Evolutionary conservation across 2,797 vertebrate genomes (phyloP).

Genomic region (Rachycentron canadum): DNA sequence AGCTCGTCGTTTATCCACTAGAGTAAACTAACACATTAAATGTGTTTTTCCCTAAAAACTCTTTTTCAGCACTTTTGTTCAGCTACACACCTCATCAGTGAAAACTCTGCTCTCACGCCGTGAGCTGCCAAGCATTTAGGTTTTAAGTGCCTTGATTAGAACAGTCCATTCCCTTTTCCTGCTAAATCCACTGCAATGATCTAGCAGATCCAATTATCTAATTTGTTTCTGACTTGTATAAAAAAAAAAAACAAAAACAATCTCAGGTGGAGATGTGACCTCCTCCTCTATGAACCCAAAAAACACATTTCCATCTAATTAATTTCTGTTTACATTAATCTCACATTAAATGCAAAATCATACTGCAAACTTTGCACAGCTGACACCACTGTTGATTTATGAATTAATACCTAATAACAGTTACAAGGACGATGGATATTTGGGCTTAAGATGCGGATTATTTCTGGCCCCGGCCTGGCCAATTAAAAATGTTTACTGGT

Average conservation of each 20-base stretch:
- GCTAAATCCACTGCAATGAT: conserved; percentile 60
- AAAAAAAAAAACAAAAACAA: not conserved
- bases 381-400: conserved; percentile 66
- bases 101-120: conserved; percentile 8
- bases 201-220: conserved; percentile 58
- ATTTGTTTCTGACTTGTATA: conserved; percentile 47
- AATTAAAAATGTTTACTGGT: conserved; percentile 82
- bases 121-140: conserved; percentile 59
- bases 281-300: not conserved
- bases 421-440: conserved; percentile 63
- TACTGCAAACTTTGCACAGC: conserved; percentile 40
- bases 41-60: conserved; percentile 39
- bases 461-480: conserved; percentile 52
- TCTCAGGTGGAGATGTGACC: conserved; percentile 3
- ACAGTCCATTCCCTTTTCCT: conserved; percentile 42
- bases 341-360: conserved; percentile 40
- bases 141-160: conserved; percentile 66
- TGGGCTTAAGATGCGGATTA: conserved; percentile 69
- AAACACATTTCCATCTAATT: conserved; percentile 51
- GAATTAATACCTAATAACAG: conserved; percentile 50
- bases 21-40: conserved; percentile 18
- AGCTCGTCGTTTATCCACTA: conserved; percentile 35
- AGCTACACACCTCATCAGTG: conserved; percentile 57
- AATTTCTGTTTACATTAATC: conserved; percentile 60
- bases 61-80: conserved; percentile 50